Percentiles rank a stretch among this genome's conserved stretches.
Evolutionary conservation across 2,888 invertebrate species (phyloP).

Genomic region (Ecliptopera silaceata): DNA sequence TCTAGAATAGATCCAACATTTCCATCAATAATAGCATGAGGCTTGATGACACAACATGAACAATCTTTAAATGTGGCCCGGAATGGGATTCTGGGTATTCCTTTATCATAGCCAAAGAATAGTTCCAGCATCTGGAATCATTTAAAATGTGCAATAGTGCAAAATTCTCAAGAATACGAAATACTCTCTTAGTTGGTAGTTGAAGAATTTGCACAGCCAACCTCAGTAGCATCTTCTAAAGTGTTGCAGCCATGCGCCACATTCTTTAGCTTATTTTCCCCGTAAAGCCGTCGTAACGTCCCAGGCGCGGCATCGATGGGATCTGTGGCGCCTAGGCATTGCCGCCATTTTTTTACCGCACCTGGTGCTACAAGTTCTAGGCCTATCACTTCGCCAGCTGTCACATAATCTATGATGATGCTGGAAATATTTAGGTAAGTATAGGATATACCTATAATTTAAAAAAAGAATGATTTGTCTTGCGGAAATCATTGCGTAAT

Average conservation of each 20-base stretch:
- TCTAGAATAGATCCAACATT: conserved; percentile 88
- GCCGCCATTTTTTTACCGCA: conserved; percentile 85
- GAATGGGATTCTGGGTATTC: conserved; percentile 56
- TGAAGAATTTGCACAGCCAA: conserved; percentile 35
- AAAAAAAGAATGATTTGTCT: too few species aligned
- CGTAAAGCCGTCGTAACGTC: conserved; percentile 85
- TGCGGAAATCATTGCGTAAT: too few species aligned
- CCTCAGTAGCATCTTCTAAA: conserved; percentile 78
- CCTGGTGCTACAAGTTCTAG: conserved; percentile 88
- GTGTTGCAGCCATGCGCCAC: conserved; percentile 88
- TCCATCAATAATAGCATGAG: conserved; percentile 92
- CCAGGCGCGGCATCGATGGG: conserved; percentile 84
- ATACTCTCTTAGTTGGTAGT: neutral
- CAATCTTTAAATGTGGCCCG: conserved; percentile 85
- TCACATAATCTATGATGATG: conserved; percentile 85
- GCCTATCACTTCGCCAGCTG: conserved; percentile 88
- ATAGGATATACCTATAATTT: too few species aligned
- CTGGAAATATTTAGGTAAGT: conserved; percentile 52
- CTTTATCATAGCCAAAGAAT: conserved; percentile 66
- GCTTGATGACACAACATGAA: conserved; percentile 93
- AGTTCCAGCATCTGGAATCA: conserved; percentile 59
- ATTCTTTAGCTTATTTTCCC: conserved; percentile 85
- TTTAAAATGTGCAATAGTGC: neutral
- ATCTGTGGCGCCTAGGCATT: conserved; percentile 85
- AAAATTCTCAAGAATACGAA: neutral